Conservation (phyloP, 2,888 invertebrate genomes). For the Empis stercorea region DNA sequence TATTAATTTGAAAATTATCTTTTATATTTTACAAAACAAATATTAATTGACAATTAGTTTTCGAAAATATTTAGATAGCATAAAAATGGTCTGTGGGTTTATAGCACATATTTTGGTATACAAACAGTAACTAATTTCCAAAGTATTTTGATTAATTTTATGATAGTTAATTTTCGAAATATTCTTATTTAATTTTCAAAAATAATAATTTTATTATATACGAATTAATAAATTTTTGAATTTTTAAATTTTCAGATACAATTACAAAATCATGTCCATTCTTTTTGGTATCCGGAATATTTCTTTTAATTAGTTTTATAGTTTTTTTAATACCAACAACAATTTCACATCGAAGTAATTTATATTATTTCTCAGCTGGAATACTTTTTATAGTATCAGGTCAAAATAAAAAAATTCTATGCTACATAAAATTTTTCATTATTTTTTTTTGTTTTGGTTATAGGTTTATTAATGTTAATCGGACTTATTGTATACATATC, state of each 20-base stretch:
- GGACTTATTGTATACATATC: constrained; percentile 90
- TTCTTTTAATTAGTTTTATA: constrained; percentile 64
- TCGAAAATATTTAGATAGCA: no score
- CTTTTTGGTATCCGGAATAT: constrained; percentile 60
- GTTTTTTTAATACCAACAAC: constrained; percentile 74
- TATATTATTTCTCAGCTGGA: constrained; percentile 75
- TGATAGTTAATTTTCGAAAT: no score
- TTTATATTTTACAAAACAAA: no score
- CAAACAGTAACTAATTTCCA: no score
- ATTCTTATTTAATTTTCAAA: no score
- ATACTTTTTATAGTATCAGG: constrained; percentile 82
- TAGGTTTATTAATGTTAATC: constrained; percentile 78
- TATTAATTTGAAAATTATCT: no score
- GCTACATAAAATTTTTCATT: background rate
- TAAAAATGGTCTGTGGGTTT: no score
- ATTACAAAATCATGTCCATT: constrained; percentile 76
- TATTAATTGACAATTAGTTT: no score
- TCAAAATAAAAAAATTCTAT: constrained; percentile 23
- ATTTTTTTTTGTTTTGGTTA: constrained; percentile 15
- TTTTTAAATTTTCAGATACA: constrained; percentile 70
- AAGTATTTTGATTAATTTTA: no score
- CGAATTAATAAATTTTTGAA: no score
- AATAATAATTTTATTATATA: no score
- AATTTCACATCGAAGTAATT: constrained; percentile 52
- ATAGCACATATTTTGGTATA: no score